Conservation (phyloP, 2,888 invertebrate species). For the Thymelicus sylvestris region DNA sequence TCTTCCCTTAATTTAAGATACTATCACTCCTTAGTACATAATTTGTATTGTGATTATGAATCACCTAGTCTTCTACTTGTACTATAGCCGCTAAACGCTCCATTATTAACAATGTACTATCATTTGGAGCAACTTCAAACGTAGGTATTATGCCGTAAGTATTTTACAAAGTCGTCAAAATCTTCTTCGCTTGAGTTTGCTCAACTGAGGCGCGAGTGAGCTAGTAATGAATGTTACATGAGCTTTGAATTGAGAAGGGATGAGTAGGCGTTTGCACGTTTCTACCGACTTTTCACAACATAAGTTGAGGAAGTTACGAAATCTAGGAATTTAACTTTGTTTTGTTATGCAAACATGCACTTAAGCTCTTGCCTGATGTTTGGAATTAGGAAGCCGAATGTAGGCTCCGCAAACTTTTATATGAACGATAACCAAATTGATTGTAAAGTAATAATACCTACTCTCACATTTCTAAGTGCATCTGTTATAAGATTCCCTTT, state of each 20-base stretch:
- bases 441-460: not conserved
- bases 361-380: not conserved
- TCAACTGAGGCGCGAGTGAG: constrained; percentile 24
- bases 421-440: not conserved
- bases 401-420: not conserved
- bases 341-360: not conserved
- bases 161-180: constrained; percentile 26
- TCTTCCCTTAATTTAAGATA: too few species aligned
- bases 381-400: too few species aligned
- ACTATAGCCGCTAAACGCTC: not conserved
- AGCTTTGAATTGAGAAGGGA: constrained; percentile 28
- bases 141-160: constrained; percentile 2
- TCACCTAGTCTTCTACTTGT: too few species aligned
- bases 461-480: too few species aligned
- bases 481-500: too few species aligned
- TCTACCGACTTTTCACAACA: constrained; percentile 13
- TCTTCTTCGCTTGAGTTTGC: constrained; percentile 24
- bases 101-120: not conserved
- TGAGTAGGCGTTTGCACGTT: constrained; percentile 17
- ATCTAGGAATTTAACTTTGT: constrained; percentile 8
- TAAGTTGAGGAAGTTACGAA: constrained; percentile 8
- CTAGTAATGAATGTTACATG: constrained; percentile 33
- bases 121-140: not conserved
- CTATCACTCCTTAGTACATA: too few species aligned
- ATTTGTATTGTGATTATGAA: too few species aligned